Evolutionary conservation across 2,888 invertebrate species (phyloP), one percentile per base, ranked within the genome.

Genomic region (Drosophila peninsularis): DNA sequence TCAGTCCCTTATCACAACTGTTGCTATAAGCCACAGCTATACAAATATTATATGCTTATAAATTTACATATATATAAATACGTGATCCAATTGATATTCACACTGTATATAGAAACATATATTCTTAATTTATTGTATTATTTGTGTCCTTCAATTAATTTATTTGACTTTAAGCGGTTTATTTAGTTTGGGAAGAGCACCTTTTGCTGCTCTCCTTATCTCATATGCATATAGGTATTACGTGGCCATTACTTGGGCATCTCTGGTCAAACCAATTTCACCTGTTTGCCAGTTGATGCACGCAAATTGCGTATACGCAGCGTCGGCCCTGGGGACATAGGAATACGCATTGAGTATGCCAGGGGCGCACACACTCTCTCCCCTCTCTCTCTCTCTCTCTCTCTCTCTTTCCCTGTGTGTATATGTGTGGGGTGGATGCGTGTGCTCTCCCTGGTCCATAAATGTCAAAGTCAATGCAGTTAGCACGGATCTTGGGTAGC

Each of bases 401-500:
- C 37, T 62, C 21, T 44, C 13, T 19, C 41, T 11, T 4, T 6
- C 6, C n/a, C 42, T 66, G 24, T 36, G 10, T 17, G 6, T 32
- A 11, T 19, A 13, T 41, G 27, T 32, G 32, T 19, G 45, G 13
- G 13, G 36, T 44, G 39, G n/a, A n/a, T 17, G 9, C 13, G 36
- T 57, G 37, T n/a, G 62, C 47, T 34, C 19, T 27, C 47, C 41
- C 60, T 55, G 49, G 54, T 55, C 83, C 70, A 88, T 83, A 88
- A 83, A 83, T 83, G 83, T 83, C 88, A 83, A 83, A 83, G 83
- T 83, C 83, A 83, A 83, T 86, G 83, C 87, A 80, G 80, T 75
- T 80, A 69, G 67, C 73, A 54, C 60, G 52, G 57, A 77, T 82
- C 61, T 72, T 67, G 63, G 41, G 45, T 57, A 49, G 30, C 47